Base-by-base conservation (phyloP, 2,113 vertebrate genomes). In the Centropristis striata region DNA sequence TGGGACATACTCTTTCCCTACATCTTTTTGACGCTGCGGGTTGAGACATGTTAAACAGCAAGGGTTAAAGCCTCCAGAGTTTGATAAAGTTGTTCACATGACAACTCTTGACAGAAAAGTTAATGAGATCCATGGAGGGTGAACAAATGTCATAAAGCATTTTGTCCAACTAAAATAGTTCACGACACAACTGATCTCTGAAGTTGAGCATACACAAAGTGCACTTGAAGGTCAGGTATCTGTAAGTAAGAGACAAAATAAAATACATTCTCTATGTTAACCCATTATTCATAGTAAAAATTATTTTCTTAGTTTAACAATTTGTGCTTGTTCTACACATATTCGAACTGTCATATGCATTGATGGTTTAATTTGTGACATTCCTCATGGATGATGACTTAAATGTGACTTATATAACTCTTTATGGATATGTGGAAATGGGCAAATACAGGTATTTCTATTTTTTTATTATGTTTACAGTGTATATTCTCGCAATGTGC, bases 81-180 rank as follows among this genome's bases (percentile, higher is more conserved):
- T 50, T 50, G 6, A 28, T 9, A 1, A 55, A 6, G 18, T 36
- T 58, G 27, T 58, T 58, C 4, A 36, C 28, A 58, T 58, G 55
- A 50, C 20, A 39, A 11, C 37, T 39, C 37, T 67, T 37, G 25
- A 1, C 49, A 4, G n/a, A 51, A 55, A 5, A 15, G 20, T 23
- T 80, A 71, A 83, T 83, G n/a, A 77, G 53, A 60, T 77, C 73
- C 21, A 18, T 71, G 53, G 80, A 71, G 80, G 67, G 4, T 71
- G 37, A 71, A 11, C 12, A 21, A 66, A 7, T 15, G 13, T 53
- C 0, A 83, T 28, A 55, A 67, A 63, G 20, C 2, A 39, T 10
- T 4, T 18, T 0, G 18, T 25, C 37, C 10, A 5, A 50, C 9
- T 18, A 2, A 4, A 13, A 27, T 23, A 1, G 18, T 44, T 44